These are phyloP conservation scores for Physocephala rufipes DNA, from an alignment of 2,888 invertebrate species.

Conservation along the genomic window DNA sequence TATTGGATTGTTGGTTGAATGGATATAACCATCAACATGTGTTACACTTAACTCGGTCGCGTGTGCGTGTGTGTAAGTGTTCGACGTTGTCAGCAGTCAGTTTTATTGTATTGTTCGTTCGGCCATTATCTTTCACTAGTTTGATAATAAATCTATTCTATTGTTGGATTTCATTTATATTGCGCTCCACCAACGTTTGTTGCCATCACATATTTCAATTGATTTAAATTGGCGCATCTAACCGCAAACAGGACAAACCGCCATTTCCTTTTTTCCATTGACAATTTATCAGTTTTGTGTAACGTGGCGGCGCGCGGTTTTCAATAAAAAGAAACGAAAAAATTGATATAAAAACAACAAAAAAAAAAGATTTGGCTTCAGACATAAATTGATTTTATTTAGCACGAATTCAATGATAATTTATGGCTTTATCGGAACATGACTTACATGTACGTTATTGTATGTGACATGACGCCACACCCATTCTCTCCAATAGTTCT, in stretches of 20 bases:
- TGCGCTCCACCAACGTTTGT: not conserved
- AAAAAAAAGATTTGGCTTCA: not conserved
- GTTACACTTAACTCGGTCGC: no score
- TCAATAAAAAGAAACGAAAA: not conserved
- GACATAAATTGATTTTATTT: slow-evolving; percentile 34
- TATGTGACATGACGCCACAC: slow-evolving; percentile 9
- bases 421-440: slow-evolving; percentile 8
- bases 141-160: slow-evolving; percentile 17
- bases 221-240: slow-evolving; percentile 58
- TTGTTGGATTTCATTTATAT: slow-evolving; percentile 23
- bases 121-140: not conserved
- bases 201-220: slow-evolving; percentile 56
- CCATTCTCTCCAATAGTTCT: not conserved
- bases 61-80: not conserved
- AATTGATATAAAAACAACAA: not conserved
- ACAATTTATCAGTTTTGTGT: slow-evolving; percentile 21
- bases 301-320: not conserved
- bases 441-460: not conserved
- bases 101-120: not conserved
- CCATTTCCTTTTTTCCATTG: slow-evolving; percentile 23
- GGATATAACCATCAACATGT: not conserved
- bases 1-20: not conserved
- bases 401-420: slow-evolving; percentile 22
- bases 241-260: slow-evolving; percentile 51
- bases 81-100: not conserved